phyloP scores from a whole-genome alignment of 1,140 invertebrate genomes.

The Platyscapa corneri region DNA sequence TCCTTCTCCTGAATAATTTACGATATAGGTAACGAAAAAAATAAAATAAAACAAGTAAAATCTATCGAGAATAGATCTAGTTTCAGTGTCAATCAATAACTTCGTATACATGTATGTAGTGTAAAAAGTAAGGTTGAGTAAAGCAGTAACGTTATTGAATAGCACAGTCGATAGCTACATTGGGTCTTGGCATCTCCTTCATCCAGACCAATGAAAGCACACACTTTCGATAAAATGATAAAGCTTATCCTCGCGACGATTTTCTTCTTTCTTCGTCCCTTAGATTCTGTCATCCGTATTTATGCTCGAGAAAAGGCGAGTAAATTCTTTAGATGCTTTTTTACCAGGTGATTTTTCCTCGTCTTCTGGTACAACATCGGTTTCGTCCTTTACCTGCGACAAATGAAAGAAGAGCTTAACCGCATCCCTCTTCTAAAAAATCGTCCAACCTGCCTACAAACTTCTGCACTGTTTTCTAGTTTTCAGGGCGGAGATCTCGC shows the following conservation, averaged over 20 bases:
- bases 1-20: no score
- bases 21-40: no score
- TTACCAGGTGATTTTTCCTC: not conserved
- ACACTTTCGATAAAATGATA: not conserved
- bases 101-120: not conserved
- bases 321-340: constrained; percentile 15
- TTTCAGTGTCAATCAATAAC: not conserved
- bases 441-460: not conserved
- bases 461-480: not conserved
- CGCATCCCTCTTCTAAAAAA: constrained; percentile 16
- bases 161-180: not conserved
- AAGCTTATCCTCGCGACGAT: not conserved
- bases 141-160: not conserved
- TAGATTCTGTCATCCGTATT: no score
- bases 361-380: not conserved
- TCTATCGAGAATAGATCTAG: not conserved
- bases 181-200: not conserved
- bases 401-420: constrained; percentile 10
- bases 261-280: not conserved
- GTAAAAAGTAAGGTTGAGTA: not conserved
- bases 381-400: not conserved
- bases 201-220: not conserved
- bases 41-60: no score
- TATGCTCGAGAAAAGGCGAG: not conserved
- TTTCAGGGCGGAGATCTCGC: not conserved